Conservation (phyloP, 2,113 vertebrate species). For the Crocuta crocuta region DNA sequence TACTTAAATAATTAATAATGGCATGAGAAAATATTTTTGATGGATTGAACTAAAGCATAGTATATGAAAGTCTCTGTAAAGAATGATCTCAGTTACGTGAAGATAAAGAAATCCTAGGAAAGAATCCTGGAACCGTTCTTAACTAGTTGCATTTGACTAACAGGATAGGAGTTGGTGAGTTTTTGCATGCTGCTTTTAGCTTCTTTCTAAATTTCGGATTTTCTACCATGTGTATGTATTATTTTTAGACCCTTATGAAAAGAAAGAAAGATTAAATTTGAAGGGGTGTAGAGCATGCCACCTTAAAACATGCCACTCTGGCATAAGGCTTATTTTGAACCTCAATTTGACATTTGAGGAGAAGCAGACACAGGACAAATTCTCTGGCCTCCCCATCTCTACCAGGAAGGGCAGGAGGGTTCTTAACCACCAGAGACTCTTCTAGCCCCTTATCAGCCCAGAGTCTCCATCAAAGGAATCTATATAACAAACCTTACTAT, state of each 20-base stretch:
- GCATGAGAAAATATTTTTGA: background rate
- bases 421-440: background rate
- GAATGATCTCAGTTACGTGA: background rate
- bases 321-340: background rate
- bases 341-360: background rate
- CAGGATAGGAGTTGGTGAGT: background rate
- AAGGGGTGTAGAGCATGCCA: background rate
- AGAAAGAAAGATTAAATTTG: slow-evolving; percentile 4
- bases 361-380: background rate
- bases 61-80: background rate
- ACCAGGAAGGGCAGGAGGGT: background rate
- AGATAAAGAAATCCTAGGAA: background rate
- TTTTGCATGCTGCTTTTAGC: background rate
- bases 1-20: slow-evolving; percentile 44
- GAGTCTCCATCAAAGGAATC: background rate
- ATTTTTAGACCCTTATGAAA: slow-evolving; percentile 50
- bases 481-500: background rate
- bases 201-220: slow-evolving; percentile 27
- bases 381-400: background rate
- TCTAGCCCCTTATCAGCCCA: background rate
- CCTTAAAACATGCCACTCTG: background rate
- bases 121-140: background rate
- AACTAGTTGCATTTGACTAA: background rate
- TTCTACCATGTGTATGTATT: background rate
- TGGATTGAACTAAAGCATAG: background rate